phyloP scores from a whole-genome alignment of 2,797 vertebrate genomes.

The Sarcoramphus papa region DNA sequence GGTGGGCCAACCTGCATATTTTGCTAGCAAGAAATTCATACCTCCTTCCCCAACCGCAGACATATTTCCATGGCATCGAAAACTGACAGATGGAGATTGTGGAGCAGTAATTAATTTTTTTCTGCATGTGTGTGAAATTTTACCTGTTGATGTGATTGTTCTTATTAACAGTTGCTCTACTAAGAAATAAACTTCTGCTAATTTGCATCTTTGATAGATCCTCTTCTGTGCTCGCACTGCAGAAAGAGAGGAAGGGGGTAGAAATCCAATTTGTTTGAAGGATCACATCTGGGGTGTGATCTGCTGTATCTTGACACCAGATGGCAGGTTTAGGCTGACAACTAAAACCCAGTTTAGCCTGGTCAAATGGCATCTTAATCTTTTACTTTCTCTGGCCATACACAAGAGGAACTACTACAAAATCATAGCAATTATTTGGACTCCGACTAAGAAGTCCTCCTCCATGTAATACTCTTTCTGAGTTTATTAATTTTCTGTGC shows the following conservation, averaged over 20 bases:
- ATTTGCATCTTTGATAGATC: slow-evolving; percentile 55
- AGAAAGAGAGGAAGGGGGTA: neutral
- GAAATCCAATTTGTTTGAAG: slow-evolving; percentile 69
- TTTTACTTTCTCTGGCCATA: slow-evolving; percentile 66
- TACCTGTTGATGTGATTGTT: slow-evolving; percentile 40
- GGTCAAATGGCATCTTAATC: slow-evolving; percentile 52
- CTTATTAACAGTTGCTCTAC: slow-evolving; percentile 38
- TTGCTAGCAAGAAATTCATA: slow-evolving; percentile 59
- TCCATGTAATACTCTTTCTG: slow-evolving; percentile 24
- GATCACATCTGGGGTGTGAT: slow-evolving; percentile 70
- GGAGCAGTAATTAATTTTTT: slow-evolving; percentile 11
- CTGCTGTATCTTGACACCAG: slow-evolving; percentile 75
- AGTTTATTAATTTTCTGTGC: slow-evolving; percentile 35
- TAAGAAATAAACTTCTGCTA: slow-evolving; percentile 49
- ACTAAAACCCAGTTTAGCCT: slow-evolving; percentile 55
- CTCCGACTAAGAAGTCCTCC: neutral
- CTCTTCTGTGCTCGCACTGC: neutral
- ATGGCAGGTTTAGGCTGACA: slow-evolving; percentile 76
- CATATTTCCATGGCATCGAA: slow-evolving; percentile 9
- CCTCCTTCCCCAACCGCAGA: slow-evolving; percentile 53
- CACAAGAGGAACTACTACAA: slow-evolving; percentile 75
- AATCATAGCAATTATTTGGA: slow-evolving; percentile 79
- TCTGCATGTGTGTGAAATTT: slow-evolving; percentile 22
- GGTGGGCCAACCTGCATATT: slow-evolving; percentile 43
- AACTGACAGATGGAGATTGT: slow-evolving; percentile 9